phyloP scores from a whole-genome alignment of 2,113 vertebrate genomes.

The Tympanuchus pallidicinctus region DNA sequence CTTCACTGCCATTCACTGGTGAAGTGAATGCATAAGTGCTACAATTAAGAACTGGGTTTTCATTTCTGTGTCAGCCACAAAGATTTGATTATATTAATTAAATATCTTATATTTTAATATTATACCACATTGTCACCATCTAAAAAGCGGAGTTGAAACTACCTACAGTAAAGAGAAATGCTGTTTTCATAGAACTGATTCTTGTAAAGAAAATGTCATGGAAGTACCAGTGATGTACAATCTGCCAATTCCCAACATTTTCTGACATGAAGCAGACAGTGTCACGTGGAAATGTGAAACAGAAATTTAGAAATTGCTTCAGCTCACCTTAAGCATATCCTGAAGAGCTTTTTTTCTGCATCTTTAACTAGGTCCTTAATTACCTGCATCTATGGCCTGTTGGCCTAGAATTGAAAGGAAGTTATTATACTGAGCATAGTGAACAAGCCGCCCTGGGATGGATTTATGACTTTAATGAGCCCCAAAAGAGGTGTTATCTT shows the following conservation, averaged over 20 bases:
- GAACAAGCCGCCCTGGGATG: neutral
- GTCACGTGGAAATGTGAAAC: neutral
- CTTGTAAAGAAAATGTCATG: neutral
- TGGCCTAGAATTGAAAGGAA: neutral
- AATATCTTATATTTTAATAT: neutral
- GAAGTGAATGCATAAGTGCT: neutral
- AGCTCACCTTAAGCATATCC: neutral
- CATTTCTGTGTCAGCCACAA: neutral
- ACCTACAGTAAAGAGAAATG: neutral
- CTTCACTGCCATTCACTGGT: neutral
- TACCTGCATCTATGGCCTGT: neutral
- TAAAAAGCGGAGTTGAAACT: neutral
- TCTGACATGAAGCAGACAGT: neutral
- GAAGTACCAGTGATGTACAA: fast-evolving
- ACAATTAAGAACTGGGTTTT: neutral
- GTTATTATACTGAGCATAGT: neutral
- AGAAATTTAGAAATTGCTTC: neutral
- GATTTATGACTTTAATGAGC: neutral
- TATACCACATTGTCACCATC: neutral
- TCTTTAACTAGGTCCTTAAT: neutral
- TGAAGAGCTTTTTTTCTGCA: neutral
- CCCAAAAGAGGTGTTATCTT: neutral
- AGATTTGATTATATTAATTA: neutral
- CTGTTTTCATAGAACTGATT: neutral
- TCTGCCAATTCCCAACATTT: neutral